Evolutionary conservation across 1,140 invertebrate species (phyloP), one percentile per base, ranked within the genome.

Genomic region (Drosophila seguyi): DNA sequence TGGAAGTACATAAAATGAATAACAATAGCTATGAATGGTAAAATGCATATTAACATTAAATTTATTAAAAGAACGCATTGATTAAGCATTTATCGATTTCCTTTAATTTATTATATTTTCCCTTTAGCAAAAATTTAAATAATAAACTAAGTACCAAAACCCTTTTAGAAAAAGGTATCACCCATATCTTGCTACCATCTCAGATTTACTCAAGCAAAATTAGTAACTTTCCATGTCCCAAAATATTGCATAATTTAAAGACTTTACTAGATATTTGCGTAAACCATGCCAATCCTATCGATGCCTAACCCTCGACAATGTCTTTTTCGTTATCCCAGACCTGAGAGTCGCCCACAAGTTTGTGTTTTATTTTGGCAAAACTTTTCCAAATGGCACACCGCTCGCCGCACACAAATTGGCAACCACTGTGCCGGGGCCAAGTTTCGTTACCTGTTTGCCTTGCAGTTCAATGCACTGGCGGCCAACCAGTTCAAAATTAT

Each of bases 391-490:
- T 77, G 42, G 29, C 52, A 29, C 31, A 52, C 29, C 29, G 36
- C 48, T 39, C n/a, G 34, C 48, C 48, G 29, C n/a, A n/a, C 48
- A 34, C n/a, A 52, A 36, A 68, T 41, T 78, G 65, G 38, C 59
- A 25, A 81, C 73, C 74, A 82, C 79, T 78, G 80, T 82, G 63
- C 59, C 58, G 48, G 56, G 55, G 53, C 77, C 78, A 59, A 50
- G 73, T 63, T 52, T 75, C 22, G 50, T 67, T 86, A 91, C 87
- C 82, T 79, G 91, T 92, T 92, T 92, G 84, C 91, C 91, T 92
- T 92, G 91, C 84, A 85, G 91, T 92, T 92, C 90, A 91, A 92
- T 92, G 91, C 77, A 87, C 90, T 48, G 58, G 57, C 72, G 61
- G 57, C 56, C 81, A 90, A 90, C 85, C 85, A 88, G 85, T 88